Base-by-base conservation (phyloP, 2,113 vertebrate genomes). In the Periophthalmus modestus region DNA sequence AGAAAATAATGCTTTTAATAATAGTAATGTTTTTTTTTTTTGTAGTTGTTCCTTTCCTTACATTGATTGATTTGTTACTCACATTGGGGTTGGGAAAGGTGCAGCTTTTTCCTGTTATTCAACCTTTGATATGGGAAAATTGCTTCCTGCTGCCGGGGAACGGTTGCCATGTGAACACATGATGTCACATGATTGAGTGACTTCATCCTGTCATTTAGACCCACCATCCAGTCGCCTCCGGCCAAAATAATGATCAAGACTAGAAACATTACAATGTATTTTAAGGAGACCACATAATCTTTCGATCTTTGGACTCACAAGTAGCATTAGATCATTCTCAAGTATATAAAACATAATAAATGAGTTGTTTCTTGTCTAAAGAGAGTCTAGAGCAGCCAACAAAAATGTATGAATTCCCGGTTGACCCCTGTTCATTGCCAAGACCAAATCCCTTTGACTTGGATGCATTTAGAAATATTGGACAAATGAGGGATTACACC, bases 61-160 rank as follows among this genome's bases (percentile, higher is more conserved):
- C 0, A 23, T 59, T 59, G 57, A 59, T 59, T 59, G 57, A 59
- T 28, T 89, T 91, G 83, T 92, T 93, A 83, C 63, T 82, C 82
- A 81, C 16, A 19, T 68, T 83, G 71, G 65, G 69, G 69, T 81
- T 62, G 77, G 81, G 85, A 91, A 86, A 90, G 73, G 74, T 82
- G 5, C 82, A 86, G 86, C 68, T 84, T 79, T 83, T 81, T 78
- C 84, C 82, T 77, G n/a, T 85, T 87, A 73, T 88, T 85, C 71
- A 80, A 76, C 78, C 84, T 88, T 88, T 92, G 87, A 92, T 90
- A 88, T 74, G 69, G 39, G 82, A 34, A 88, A 91, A 91, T 90
- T 86, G 82, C 74, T 89, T 88, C 85, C 88, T 87, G 80, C 83
- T 90, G 86, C 82, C 67, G 69, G 69, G 85, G 69, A 77, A 48